A percentile compares a stretch with the other conserved stretches of the same genome.
Evolutionary conservation across 2,113 vertebrate genomes (phyloP).

Genomic region (Pelecanus crispus): DNA sequence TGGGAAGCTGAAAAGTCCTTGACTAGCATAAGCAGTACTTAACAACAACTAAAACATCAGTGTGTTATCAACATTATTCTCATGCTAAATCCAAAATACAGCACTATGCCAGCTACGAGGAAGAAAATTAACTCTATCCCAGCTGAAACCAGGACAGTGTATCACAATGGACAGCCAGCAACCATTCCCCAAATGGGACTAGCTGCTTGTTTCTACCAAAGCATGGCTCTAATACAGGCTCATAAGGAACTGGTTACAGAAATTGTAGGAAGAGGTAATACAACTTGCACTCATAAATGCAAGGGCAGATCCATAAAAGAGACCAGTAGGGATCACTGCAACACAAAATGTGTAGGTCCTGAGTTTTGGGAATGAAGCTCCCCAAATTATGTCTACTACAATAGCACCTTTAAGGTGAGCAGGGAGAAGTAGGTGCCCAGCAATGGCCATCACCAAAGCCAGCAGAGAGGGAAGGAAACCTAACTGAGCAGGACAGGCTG

Average conservation of each 20-base stretch:
- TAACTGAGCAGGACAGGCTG: background rate
- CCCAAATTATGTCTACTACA: background rate
- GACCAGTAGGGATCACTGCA: background rate
- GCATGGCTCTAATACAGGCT: background rate
- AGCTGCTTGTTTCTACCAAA: background rate
- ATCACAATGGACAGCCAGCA: background rate
- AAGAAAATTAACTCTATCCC: too few relatives aligned
- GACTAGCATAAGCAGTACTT: too few relatives aligned
- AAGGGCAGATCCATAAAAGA: background rate
- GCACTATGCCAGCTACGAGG: too few relatives aligned
- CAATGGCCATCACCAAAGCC: background rate
- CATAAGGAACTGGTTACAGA: background rate
- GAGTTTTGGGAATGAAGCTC: background rate
- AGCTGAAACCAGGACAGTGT: background rate
- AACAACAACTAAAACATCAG: too few relatives aligned
- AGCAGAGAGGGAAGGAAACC: background rate
- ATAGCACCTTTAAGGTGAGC: background rate
- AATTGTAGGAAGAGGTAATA: background rate
- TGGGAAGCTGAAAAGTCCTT: too few relatives aligned
- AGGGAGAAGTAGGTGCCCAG: background rate
- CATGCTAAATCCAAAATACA: too few relatives aligned
- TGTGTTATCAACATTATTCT: too few relatives aligned
- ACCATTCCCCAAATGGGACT: background rate
- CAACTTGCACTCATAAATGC: background rate
- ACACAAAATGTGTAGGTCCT: background rate